phyloP scores from a whole-genome alignment of 2,888 invertebrate genomes.

The Craniophora ligustri region DNA sequence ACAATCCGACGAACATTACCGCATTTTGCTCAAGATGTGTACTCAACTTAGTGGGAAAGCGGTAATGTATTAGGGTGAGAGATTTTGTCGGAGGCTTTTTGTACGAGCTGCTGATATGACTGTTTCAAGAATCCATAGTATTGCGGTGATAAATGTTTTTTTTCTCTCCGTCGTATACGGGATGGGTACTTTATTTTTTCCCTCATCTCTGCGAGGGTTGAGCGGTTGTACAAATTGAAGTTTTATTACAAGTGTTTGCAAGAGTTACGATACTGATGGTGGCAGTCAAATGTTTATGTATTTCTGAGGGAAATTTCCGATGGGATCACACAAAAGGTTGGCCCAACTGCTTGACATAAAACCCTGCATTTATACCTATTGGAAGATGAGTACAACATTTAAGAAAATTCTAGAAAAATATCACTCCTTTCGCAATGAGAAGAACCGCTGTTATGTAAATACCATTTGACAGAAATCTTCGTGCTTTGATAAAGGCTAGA shows the following conservation, averaged over 20 bases:
- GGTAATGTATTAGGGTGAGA: constrained; percentile 20
- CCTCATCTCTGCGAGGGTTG: constrained; percentile 21
- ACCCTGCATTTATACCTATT: neutral
- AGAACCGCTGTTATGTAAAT: no score
- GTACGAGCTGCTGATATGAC: constrained; percentile 48
- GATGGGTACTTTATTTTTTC: constrained; percentile 47
- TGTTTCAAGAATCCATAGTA: constrained; percentile 49
- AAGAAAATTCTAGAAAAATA: no score
- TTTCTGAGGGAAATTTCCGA: neutral
- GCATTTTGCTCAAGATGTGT: constrained; percentile 6
- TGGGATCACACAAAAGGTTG: constrained; percentile 13
- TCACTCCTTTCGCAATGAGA: no score
- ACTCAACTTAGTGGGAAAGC: neutral
- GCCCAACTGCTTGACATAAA: neutral
- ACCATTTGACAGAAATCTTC: no score
- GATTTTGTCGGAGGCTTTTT: constrained; percentile 4
- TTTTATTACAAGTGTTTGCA: constrained; percentile 46
- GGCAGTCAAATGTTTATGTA: constrained; percentile 13
- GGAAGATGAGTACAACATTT: neutral
- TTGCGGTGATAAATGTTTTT: constrained; percentile 58
- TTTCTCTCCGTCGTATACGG: constrained; percentile 31
- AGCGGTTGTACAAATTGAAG: constrained; percentile 47
- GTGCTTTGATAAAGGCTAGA: no score
- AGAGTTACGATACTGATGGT: constrained; percentile 24
- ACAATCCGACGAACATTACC: constrained; percentile 29